A percentile compares a stretch with the other conserved stretches of the same genome.
These are phyloP conservation scores for Gymnorhina tibicen DNA, from an alignment of 2,113 vertebrate genomes.

Conservation along the genomic window DNA sequence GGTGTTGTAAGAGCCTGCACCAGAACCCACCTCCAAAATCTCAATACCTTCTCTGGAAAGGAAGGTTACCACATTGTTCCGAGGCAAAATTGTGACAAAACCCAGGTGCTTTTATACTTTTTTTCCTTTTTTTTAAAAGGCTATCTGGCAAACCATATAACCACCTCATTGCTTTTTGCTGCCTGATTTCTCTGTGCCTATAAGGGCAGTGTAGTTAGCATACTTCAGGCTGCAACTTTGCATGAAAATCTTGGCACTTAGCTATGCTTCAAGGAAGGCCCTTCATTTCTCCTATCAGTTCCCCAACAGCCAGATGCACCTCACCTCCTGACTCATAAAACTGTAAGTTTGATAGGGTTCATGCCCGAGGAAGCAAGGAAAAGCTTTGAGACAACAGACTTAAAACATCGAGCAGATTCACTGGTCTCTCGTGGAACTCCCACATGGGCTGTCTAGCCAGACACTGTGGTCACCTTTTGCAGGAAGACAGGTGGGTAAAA, in stretches of 20 bases:
- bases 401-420: background rate
- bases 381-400: background rate
- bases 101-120: background rate
- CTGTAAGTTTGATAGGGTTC: rapidly evolving
- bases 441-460: rapidly evolving
- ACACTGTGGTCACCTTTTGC: background rate
- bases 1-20: background rate
- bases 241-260: background rate
- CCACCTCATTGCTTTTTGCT: background rate
- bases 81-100: background rate
- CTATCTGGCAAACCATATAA: background rate
- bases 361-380: background rate
- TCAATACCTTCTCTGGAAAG: background rate
- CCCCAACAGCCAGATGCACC: background rate
- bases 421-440: background rate
- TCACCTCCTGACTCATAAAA: background rate
- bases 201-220: background rate
- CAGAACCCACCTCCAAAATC: background rate
- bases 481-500: background rate
- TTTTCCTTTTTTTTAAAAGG: background rate
- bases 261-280: background rate
- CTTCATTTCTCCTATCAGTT: background rate
- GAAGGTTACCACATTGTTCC: background rate
- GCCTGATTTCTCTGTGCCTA: background rate
- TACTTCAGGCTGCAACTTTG: background rate